Base-by-base conservation (phyloP, 35 echinoderm and acorn worm species). In the Apostichopus californicus region DNA sequence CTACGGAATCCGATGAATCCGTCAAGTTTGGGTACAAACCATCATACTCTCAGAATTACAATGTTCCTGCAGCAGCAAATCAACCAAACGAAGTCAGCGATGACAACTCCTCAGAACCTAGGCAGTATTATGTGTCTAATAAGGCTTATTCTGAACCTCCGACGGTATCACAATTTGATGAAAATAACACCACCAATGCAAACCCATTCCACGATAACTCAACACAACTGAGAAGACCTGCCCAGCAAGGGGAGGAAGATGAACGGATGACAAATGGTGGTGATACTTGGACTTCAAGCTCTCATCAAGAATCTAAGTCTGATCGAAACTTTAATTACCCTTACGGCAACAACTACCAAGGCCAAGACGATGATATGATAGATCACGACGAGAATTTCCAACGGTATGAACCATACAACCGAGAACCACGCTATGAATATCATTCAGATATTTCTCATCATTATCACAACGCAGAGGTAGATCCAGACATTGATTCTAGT, bases 381-480 rank as follows among this genome's bases (percentile, higher is more conserved):
- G 34, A 53, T 12, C 13, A 82, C 21, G 55, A 9, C 13, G 80
- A 55, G 8, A 6, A 34, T 82, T 55, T 26, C 20, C 12, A 82
- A 57, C 8, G 8, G 25, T 55, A 82, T 82, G 9, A 55, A 17
- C 34, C 12, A 82, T 34, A 75, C 46, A 26, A 54, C 9, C 20
- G 55, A 57, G 26, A 82, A 82, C 80, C 80, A 34, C 64, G 52
- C 28, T 25, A 72, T 55, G 86, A 89, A 63, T 60, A 89, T 46
- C 71, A 75, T 75, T 22, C 71, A 75, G 71, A n/a, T 22, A 75
- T 75, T 75, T 75, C 71, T 6, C 64, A 68, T 68, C 64, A 68
- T 64, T 68, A 89, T 72, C 61, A 58, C 24, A 52, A 60, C 21
- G 60, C 86, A 5, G 86, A 89, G 53, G 86, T 53, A 73, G 86